Conservation (phyloP, 2,888 invertebrate genomes). For the Sinotaia quadrata region DNA sequence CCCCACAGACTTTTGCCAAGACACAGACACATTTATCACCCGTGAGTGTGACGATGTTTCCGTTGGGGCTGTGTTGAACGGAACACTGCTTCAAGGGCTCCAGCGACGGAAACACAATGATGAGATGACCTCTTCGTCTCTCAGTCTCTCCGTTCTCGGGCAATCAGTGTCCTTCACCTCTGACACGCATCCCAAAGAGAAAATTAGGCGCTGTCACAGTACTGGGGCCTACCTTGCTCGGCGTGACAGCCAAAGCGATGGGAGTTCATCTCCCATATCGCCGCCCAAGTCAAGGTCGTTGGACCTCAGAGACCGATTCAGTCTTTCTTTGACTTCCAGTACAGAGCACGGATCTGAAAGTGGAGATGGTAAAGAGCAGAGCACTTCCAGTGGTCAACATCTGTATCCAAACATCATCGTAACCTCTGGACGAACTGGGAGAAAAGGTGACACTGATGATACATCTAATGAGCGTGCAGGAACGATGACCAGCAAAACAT, state of each 20-base stretch:
- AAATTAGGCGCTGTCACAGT: conserved; percentile 31
- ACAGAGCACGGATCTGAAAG: not conserved
- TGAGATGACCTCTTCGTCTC: not conserved
- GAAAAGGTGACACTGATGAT: not conserved
- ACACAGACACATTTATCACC: conserved; percentile 37
- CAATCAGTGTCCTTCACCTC: not conserved
- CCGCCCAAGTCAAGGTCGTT: conserved; percentile 6
- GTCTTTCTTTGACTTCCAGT: not conserved
- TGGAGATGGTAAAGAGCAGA: no score
- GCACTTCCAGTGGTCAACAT: not conserved
- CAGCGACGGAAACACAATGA: conserved; percentile 21
- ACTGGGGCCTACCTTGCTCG: conserved; percentile 14
- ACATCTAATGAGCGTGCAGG: not conserved
- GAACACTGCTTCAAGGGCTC: conserved; percentile 30
- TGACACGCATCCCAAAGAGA: not conserved
- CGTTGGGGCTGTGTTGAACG: conserved; percentile 36
- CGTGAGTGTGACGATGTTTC: conserved; percentile 31
- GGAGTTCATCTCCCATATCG: not conserved
- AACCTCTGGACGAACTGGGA: not conserved
- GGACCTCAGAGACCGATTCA: conserved; percentile 7
- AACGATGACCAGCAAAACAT: not conserved
- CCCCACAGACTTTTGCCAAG: conserved; percentile 36
- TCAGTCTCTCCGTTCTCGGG: not conserved
- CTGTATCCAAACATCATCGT: conserved; percentile 23
- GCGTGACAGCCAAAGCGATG: conserved; percentile 18